These are phyloP conservation scores for Gouania willdenowi DNA, from an alignment of 2,797 vertebrate genomes.

Conservation along the genomic window DNA sequence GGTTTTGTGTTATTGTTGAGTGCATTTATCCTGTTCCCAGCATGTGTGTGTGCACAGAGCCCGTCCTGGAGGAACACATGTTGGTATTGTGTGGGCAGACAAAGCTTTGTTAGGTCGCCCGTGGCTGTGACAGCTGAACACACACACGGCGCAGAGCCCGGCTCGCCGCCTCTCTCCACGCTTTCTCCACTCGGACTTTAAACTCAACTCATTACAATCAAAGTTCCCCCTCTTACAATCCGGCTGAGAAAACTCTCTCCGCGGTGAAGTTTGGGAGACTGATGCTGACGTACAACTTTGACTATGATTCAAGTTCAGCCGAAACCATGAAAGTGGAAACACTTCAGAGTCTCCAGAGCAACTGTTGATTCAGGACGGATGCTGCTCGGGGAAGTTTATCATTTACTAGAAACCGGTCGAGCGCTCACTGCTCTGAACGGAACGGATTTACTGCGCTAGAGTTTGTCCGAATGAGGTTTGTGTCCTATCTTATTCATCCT, in stretches of 20 bases:
- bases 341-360: conserved; percentile 59
- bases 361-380: conserved; percentile 64
- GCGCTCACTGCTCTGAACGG: conserved; percentile 31
- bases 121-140: conserved; percentile 79
- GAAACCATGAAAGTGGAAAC: conserved; percentile 39
- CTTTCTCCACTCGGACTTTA: too few species aligned
- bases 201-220: too few species aligned
- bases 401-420: conserved; percentile 58
- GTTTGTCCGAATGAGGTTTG: conserved; percentile 13
- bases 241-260: too few species aligned
- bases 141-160: conserved; percentile 69
- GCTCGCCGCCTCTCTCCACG: too few species aligned
- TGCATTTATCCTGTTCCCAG: too few species aligned
- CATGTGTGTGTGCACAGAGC: conserved; percentile 69
- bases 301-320: too few species aligned
- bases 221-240: too few species aligned
- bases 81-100: conserved; percentile 77
- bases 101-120: conserved; percentile 76
- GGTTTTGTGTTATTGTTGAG: too few species aligned
- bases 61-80: conserved; percentile 77
- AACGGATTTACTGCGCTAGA: too few species aligned
- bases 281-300: too few species aligned
- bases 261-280: too few species aligned
- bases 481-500: too few species aligned
- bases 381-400: conserved; percentile 65